phyloP scores from a whole-genome alignment of 2,113 vertebrate species.

The Dryoscopus gambensis region DNA sequence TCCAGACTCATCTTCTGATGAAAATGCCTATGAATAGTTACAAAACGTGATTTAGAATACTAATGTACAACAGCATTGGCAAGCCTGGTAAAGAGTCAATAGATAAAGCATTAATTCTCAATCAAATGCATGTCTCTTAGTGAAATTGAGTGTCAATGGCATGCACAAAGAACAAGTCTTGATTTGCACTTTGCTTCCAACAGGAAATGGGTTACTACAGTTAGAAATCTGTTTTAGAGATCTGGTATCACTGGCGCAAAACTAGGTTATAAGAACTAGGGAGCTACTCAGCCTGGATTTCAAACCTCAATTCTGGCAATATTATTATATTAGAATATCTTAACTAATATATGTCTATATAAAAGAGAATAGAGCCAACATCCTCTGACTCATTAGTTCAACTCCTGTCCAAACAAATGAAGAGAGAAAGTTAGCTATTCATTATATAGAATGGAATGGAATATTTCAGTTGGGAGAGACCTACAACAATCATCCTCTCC shows the following conservation, averaged over 20 bases:
- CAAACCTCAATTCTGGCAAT: neutral
- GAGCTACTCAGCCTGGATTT: neutral
- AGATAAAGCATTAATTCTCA: neutral
- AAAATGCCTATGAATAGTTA: neutral
- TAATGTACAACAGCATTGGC: neutral
- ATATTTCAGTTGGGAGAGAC: neutral
- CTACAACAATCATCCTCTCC: neutral
- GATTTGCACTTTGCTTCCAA: neutral
- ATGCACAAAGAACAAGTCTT: neutral
- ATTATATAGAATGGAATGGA: neutral
- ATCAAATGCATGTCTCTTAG: neutral
- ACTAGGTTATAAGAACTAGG: neutral
- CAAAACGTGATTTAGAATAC: neutral
- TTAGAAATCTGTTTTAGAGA: neutral
- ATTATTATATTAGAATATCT: neutral
- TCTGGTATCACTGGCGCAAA: neutral
- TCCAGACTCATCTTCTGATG: neutral
- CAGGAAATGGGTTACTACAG: neutral
- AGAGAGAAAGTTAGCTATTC: neutral
- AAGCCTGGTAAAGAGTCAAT: neutral
- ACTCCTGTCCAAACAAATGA: neutral
- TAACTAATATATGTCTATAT: neutral
- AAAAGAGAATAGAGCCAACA: neutral
- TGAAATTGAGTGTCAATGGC: neutral
- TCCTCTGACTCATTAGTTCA: neutral